Evolutionary conservation across 2,797 vertebrate genomes (phyloP), one percentile per base, ranked within the genome.

Genomic region (Pagetopsis macropterus): DNA sequence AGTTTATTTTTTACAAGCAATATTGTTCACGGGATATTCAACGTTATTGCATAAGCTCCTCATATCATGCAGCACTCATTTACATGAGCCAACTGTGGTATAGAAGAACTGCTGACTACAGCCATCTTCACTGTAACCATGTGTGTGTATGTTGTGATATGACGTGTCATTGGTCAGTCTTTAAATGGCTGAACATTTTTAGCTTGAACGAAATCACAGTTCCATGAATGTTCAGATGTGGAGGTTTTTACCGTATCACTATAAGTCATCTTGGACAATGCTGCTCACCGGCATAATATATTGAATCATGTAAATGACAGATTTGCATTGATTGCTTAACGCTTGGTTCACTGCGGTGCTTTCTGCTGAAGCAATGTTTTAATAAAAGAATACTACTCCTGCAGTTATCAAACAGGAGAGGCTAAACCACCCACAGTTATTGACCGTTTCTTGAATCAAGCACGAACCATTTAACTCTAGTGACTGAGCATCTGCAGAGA

Each of bases 351-450:
- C n/a, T 43, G 49, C 46, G 41, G 57, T 57, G 15, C 40, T 51
- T 46, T 70, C 9, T 46, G 40, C 31, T 72, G 50, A 60, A 63
- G 43, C 56, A 58, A 23, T n/a, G n/a, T 46, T 33, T 75, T 21
- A 57, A 46, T 59, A 51, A 43, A 11, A 66, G 56, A 19, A 27
- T 64, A 23, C 27, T 33, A 48, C 50, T 56, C 41, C n/a, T 79
- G 54, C 61, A 67, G 58, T 27, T 73, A 44, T 76, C 41, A 71
- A 48, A 52, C 8, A 17, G n/a, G 6, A 61, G 37, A 31, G 40
- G 44, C 72, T 17, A 46, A 45, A 15, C 27, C 54, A 41, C 52
- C 54, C 19, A 58, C 60, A 45, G 2, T 27, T 54, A 66, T 40
- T 70, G 61, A 69, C 41, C 3, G 2, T 44, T 23, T 8, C 9